These are phyloP conservation scores for Deilephila elpenor DNA, from an alignment of 2,888 invertebrate species.

Conservation along the genomic window DNA sequence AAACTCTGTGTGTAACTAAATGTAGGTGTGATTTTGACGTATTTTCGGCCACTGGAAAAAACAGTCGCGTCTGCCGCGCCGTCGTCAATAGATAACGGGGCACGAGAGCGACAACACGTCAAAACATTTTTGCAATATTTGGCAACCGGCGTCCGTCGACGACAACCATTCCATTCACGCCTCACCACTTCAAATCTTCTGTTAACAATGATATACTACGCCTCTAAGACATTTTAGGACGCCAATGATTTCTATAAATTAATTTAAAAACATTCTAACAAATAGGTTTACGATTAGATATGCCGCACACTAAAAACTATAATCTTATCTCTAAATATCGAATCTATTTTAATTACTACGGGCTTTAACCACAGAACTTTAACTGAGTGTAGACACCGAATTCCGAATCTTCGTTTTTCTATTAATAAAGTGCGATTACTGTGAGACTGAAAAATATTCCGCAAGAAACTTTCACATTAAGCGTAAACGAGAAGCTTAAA, in stretches of 20 bases:
- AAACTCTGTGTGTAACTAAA: constrained; percentile 1
- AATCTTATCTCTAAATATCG: constrained; percentile 1
- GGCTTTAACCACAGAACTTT: no score
- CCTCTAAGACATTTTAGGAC: no score
- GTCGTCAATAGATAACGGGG: constrained; percentile 29
- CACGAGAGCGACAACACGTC: constrained; percentile 15
- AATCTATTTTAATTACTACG: not conserved
- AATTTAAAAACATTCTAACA: not conserved
- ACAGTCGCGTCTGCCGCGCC: constrained; percentile 20
- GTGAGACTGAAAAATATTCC: not conserved
- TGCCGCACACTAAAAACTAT: not conserved
- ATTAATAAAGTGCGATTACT: not conserved
- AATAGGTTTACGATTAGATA: not conserved
- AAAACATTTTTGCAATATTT: not conserved
- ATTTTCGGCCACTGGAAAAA: not conserved
- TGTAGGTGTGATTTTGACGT: constrained; percentile 26
- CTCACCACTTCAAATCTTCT: no score
- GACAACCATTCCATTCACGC: no score
- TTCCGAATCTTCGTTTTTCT: not conserved
- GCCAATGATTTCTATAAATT: no score
- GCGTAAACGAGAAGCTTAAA: not conserved
- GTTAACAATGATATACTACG: no score
- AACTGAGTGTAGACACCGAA: not conserved
- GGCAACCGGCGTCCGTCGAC: no score
- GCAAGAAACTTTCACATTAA: not conserved